Evolutionary conservation across 1,140 invertebrate genomes (phyloP), one percentile per base, ranked within the genome.

Genomic region (Atta colombica): DNA sequence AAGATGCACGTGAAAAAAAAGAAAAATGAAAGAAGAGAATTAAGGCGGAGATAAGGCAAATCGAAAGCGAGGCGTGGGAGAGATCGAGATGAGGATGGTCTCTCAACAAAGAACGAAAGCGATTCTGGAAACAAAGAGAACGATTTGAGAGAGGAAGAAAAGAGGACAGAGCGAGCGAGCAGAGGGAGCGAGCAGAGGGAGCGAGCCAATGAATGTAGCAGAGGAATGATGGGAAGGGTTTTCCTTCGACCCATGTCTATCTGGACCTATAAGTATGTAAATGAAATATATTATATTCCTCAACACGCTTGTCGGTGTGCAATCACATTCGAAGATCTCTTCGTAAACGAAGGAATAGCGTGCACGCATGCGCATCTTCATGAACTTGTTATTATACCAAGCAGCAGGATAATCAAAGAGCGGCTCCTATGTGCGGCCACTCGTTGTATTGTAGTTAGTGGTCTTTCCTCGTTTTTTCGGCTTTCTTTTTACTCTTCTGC

Each of bases 341-440:
- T 45, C 21, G 14, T 25, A 45, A 14, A 60, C 8, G 6, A 21
- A 16, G 61, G 66, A 84, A 69, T 61, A 75, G 69, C 68, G 75
- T 78, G 87, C 87, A 90, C 90, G 89, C 92, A 91, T 92, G 91
- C 92, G 91, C 92, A 90, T 93, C 93, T 94, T 95, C 94, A 94
- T 94, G 93, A 94, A 94, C 93, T 94, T 90, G 93, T 95, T 95
- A 94, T 95, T 94, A 93, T 92, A 93, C 91, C 90, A 89, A 93
- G 85, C 89, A 91, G 91, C 89, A 90, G 14, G 93, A 94, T 95
- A 95, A 95, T 95, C 94, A 94, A 94, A 94, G 93, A 94, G 93
- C 93, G 93, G 93, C 92, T 91, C 85, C 90, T 87, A 87, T 90
- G 86, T 86, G 71, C 65, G 77, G 77, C 87, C 71, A 74, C 82